Evolutionary conservation across 1,140 invertebrate genomes (phyloP), one percentile per base, ranked within the genome.

Genomic region (Neotoxoptera formosana): DNA sequence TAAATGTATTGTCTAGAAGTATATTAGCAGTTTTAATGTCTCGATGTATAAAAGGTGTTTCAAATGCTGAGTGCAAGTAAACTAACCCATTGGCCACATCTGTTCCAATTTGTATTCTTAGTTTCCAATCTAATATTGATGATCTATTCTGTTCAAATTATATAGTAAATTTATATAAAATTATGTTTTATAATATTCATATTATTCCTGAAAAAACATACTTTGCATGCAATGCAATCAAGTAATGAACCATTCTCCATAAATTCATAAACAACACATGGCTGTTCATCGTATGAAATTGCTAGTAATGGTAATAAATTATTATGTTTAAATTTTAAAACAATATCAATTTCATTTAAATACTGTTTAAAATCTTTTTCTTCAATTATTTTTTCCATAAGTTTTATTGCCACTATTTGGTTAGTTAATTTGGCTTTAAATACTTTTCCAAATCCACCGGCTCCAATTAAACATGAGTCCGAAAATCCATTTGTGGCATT

Each of bases 11-110:
- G 94, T 97, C 97, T 23, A 98, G 94, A 48, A 98, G 95, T 95
- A 98, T 97, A 95, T 98, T 98, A 4, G 97, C 97, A 95, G 96
- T 96, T 95, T 98, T 98, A 34, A 98, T 96, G 95, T 98, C 97
- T 93, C 97, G 95, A 95, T 98, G 97, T 94, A 97, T 96, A 36
- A 97, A 95, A 23, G 96, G 96, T 90, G 95, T 95, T 2, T 95
- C 94, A 94, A 95, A 94, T 30, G 95, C 95, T 56, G 96, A 96
- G 95, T 98, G 97, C 30, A 98, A 95, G 95, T 97, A 97, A 83
- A 95, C 95, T 51, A 97, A 95, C 0, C 96, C 97, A 94, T 96
- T 95, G 6, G 96, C 96, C 45, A 96, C 96, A 41, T 96, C 97
- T 56, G 96, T 94, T 93, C 96, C 96, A 81, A 97, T 96, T 34